Evolutionary conservation across 2,113 vertebrate species (phyloP).

Genomic region (Heterotilapia buettikoferi): DNA sequence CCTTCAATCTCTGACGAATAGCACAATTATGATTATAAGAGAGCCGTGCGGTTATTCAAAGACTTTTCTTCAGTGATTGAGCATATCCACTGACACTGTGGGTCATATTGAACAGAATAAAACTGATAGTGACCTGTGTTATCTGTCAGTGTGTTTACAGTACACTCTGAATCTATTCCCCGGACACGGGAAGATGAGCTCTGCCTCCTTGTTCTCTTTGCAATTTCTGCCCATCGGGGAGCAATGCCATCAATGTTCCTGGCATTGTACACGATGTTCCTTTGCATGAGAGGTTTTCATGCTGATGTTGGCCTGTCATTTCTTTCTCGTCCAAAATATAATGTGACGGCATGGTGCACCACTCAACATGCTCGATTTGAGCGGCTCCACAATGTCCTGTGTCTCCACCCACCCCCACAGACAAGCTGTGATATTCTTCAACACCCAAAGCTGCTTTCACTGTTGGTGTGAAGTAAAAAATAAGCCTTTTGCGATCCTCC

Average conservation of each 20-base stretch:
- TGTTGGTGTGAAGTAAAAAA: slow-evolving; percentile 13
- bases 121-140: not conserved
- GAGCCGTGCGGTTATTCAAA: not conserved
- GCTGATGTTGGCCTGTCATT: slow-evolving; percentile 36
- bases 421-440: slow-evolving; percentile 46
- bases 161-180: slow-evolving; percentile 16
- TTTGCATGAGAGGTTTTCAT: slow-evolving; percentile 41
- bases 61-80: not conserved
- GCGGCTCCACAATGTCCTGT: not conserved
- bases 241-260: slow-evolving; percentile 20
- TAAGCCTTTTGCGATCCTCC: not conserved
- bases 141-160: slow-evolving; percentile 17
- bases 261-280: slow-evolving; percentile 37
- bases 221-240: slow-evolving; percentile 10
- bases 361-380: not conserved
- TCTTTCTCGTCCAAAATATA: slow-evolving; percentile 28
- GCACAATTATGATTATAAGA: slow-evolving; percentile 8
- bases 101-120: slow-evolving; percentile 1
- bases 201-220: slow-evolving; percentile 17
- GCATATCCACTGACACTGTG: not conserved
- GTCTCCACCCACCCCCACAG: slow-evolving; percentile 10
- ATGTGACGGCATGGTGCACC: slow-evolving; percentile 9
- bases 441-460: slow-evolving; percentile 33
- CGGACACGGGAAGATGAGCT: slow-evolving; percentile 3
- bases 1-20: not conserved